Conservation (phyloP, 2,113 vertebrate species). For the Hippocampus zosterae region DNA sequence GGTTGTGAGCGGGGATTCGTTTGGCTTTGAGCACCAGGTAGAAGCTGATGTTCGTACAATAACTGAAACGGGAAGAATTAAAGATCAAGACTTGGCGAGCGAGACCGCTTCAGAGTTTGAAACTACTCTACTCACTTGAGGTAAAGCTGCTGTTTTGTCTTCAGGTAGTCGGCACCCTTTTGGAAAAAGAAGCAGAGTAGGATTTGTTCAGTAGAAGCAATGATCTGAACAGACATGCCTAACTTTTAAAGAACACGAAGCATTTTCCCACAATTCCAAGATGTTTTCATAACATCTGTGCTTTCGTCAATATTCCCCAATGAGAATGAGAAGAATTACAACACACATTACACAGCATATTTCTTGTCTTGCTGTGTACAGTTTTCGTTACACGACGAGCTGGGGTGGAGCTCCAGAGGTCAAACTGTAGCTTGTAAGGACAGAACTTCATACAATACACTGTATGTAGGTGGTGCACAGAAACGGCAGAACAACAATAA, state of each 20-base stretch:
- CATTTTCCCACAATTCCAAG: not conserved
- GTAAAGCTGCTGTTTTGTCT: conserved; percentile 89
- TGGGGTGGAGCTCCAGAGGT: too few relatives aligned
- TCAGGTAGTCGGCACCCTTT: conserved; percentile 82
- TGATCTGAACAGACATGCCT: not conserved
- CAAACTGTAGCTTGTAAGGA: too few relatives aligned
- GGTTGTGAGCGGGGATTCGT: conserved; percentile 80
- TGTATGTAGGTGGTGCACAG: too few relatives aligned
- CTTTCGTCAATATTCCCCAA: too few relatives aligned
- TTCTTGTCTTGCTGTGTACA: too few relatives aligned
- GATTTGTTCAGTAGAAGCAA: not conserved
- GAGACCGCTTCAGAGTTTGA: not conserved
- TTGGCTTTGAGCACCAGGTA: conserved; percentile 90
- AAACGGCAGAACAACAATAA: too few relatives aligned
- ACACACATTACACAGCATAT: too few relatives aligned
- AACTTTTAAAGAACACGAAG: not conserved
- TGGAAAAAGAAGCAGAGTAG: conserved; percentile 1
- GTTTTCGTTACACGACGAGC: too few relatives aligned
- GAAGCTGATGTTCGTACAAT: conserved; percentile 95
- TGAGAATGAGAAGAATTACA: too few relatives aligned
- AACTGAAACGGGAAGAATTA: conserved; percentile 60
- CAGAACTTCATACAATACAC: too few relatives aligned
- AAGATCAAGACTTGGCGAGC: not conserved
- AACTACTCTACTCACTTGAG: conserved; percentile 73
- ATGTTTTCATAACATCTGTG: too few relatives aligned